Percentiles rank a stretch among this genome's conserved stretches.
Conservation (phyloP, 2,888 invertebrate species). For the Drosophila prostipennis region DNA sequence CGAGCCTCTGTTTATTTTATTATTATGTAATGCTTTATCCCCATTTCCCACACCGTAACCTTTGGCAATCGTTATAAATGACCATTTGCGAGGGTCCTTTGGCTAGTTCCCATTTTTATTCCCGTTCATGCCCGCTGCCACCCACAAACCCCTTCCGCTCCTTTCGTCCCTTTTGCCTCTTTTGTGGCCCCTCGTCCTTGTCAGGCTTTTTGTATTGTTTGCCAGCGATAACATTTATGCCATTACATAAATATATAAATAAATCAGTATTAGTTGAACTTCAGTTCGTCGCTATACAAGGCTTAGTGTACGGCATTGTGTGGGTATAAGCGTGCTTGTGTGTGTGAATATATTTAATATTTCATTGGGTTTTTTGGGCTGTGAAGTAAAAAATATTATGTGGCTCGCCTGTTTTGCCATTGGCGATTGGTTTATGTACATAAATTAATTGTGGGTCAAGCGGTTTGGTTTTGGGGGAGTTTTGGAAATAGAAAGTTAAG, state of each 20-base stretch:
- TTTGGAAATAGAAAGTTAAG: no score
- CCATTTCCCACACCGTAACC: constrained; percentile 5
- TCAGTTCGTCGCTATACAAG: constrained; percentile 34
- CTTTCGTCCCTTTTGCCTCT: constrained; percentile 43
- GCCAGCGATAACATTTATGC: constrained; percentile 75
- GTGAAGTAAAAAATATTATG: constrained; percentile 42
- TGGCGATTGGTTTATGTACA: constrained; percentile 17
- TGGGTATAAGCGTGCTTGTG: constrained; percentile 16
- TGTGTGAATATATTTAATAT: constrained; percentile 56
- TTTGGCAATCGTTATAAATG: constrained; percentile 73
- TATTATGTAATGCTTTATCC: constrained; percentile 63
- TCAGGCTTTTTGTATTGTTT: constrained; percentile 58
- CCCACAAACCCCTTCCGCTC: constrained; percentile 23
- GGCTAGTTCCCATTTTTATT: constrained; percentile 44
- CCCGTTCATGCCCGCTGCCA: constrained; percentile 5
- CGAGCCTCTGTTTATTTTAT: constrained; percentile 55
- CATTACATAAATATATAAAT: constrained; percentile 74
- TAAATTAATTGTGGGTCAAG: constrained; percentile 41
- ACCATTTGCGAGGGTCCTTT: constrained; percentile 62
- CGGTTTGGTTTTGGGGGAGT: neutral
- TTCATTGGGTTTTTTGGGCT: constrained; percentile 42
- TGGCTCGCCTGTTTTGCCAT: neutral
- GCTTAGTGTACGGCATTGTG: constrained; percentile 22
- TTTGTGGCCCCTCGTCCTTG: constrained; percentile 48
- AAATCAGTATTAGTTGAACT: constrained; percentile 75